These are phyloP conservation scores for Montipora sp. DNA, from an alignment of 64 coral and sea anemone species.

Conservation along the genomic window DNA sequence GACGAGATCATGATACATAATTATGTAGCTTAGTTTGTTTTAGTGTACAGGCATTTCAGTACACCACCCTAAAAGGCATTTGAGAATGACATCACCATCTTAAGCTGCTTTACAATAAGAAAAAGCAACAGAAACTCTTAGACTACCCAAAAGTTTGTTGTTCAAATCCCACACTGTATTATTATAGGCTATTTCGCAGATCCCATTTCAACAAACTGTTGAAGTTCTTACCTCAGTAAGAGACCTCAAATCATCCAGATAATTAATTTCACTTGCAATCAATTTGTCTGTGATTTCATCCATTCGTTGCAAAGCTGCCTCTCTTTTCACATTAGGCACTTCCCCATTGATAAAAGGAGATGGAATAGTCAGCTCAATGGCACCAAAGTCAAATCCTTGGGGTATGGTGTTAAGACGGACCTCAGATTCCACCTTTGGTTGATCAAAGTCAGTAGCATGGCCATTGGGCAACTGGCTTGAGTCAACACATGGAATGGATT, in stretches of 20 bases:
- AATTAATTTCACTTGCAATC: slow-evolving; percentile 77
- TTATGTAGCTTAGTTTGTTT: too few relatives aligned
- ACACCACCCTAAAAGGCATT: too few relatives aligned
- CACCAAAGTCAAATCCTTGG: slow-evolving; percentile 31
- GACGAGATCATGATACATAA: too few relatives aligned
- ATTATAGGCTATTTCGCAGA: background rate
- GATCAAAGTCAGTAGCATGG: slow-evolving; percentile 35
- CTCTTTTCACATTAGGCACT: slow-evolving; percentile 25
- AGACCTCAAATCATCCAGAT: slow-evolving; percentile 70
- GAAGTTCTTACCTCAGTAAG: slow-evolving; percentile 75
- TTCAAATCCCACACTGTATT: too few relatives aligned
- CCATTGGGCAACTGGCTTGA: slow-evolving; percentile 37
- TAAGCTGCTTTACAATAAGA: too few relatives aligned
- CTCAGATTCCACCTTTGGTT: slow-evolving; percentile 25
- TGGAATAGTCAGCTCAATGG: slow-evolving; percentile 68
- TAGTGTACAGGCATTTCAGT: too few relatives aligned
- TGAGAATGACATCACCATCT: too few relatives aligned
- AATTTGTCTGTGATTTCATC: slow-evolving; percentile 72
- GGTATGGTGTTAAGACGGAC: slow-evolving; percentile 25
- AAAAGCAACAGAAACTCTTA: too few relatives aligned
- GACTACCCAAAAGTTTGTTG: too few relatives aligned
- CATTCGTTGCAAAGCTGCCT: slow-evolving; percentile 62
- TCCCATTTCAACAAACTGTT: background rate
- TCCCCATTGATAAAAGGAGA: slow-evolving; percentile 66
- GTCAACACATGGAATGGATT: slow-evolving; percentile 44